Conservation (phyloP, 2,797 vertebrate genomes). For the Psittacula echo region DNA sequence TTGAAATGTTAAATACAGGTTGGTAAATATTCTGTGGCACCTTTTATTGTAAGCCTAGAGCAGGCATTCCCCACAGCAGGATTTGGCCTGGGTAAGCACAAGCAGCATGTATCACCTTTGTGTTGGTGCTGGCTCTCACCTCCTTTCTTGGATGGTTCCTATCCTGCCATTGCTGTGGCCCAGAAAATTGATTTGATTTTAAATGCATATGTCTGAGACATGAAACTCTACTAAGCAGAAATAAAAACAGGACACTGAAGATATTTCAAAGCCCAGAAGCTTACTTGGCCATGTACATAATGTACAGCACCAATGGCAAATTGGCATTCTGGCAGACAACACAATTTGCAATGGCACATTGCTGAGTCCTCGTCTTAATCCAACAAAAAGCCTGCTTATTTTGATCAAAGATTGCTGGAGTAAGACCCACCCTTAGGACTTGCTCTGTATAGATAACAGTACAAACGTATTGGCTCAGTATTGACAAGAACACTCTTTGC, state of each 20-base stretch:
- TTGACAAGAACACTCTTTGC: neutral
- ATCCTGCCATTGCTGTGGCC: neutral
- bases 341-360: neutral
- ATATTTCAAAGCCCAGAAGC: neutral
- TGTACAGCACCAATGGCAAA: neutral
- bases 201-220: neutral
- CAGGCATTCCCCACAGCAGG: neutral
- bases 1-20: neutral
- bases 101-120: neutral
- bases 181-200: neutral
- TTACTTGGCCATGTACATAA: neutral
- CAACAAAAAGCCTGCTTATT: neutral
- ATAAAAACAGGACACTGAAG: neutral
- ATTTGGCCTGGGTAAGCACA: neutral
- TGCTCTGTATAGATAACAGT: rapidly evolving
- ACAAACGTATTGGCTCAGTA: neutral
- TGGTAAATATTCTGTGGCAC: neutral
- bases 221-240: neutral
- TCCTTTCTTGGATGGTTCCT: neutral
- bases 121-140: neutral
- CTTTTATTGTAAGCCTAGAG: neutral
- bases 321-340: neutral
- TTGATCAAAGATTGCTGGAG: neutral
- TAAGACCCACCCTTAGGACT: neutral
- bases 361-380: neutral